Base-by-base conservation (phyloP, 2,888 invertebrate genomes). In the Brachynemurus nebulosus region DNA sequence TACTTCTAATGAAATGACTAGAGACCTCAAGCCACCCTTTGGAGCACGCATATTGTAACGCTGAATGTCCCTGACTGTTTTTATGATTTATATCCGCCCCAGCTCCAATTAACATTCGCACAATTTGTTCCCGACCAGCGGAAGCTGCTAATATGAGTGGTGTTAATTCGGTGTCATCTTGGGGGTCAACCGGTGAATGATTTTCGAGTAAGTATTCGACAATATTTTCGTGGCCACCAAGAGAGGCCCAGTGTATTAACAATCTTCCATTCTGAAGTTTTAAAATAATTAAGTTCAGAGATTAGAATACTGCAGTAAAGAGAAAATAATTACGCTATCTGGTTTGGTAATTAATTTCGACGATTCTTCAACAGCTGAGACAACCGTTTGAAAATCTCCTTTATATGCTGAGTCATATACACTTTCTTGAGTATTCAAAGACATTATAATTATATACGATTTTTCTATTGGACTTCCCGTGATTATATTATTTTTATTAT, bases 21-120 rank as follows among this genome's bases (percentile, higher is more conserved):
- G n/a, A n/a, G 62, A 83, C 83, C 63, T 80, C 74, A 52, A 71
- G 65, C 71, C 81, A 80, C 46, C 85, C 82, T 65, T 89, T 90
- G 1, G 89, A 90, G 47, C 85, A 80, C 34, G 86, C 85, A 69
- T 90, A 89, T 57, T 88, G 88, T 41, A 91, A 62, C 7, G 88
- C 71, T 27, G 86, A 80, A 62, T 90, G 88, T 0, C 86, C 86
- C 46, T 80, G 76, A 47, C 61, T 64, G 43, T 80, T 83, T 55
- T 75, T 74, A 40, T 78, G 76, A 65, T 86, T 80, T 1, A 88
- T 72, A 61, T 83, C 68, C 11, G 83, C 85, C 33, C 79, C 79
- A 57, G 76, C 74, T 12, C 70, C 65, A 46, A 88, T 58, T 14
- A 90, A 63, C 2, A 76, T 59, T 42, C 71, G 69, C 0, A 85